Evolutionary conservation across 1,140 invertebrate species (phyloP).

Genomic region (Drosophila kanapiae): DNA sequence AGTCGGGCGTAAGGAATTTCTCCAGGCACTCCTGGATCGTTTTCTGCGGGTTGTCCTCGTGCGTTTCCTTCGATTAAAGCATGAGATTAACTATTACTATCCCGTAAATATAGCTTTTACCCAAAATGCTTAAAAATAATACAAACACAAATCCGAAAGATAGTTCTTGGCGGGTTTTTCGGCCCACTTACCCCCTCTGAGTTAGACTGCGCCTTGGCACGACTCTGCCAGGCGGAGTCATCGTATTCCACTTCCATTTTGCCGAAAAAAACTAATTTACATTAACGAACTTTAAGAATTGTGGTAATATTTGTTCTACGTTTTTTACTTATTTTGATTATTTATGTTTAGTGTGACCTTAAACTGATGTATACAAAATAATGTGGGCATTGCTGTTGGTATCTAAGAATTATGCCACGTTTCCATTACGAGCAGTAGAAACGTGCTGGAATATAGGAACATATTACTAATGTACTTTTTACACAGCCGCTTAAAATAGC

Average conservation of each 20-base stretch:
- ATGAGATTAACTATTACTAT: neutral
- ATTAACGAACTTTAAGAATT: slow-evolving; percentile 30
- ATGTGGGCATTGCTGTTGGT: neutral
- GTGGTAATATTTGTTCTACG: neutral
- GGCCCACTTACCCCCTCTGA: slow-evolving; percentile 66
- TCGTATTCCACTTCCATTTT: slow-evolving; percentile 84
- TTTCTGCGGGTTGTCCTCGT: slow-evolving; percentile 93
- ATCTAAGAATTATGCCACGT: neutral
- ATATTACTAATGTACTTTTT: too few species aligned
- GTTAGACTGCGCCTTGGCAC: slow-evolving; percentile 63
- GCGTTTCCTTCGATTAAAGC: slow-evolving; percentile 85
- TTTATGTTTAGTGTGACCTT: neutral
- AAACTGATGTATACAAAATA: neutral
- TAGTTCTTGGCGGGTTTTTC: neutral
- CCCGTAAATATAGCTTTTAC: too few species aligned
- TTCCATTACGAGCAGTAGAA: neutral
- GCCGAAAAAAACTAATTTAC: slow-evolving; percentile 14
- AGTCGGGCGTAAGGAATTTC: slow-evolving; percentile 96
- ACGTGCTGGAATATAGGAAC: too few species aligned
- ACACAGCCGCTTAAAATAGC: too few species aligned
- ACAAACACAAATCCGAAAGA: neutral
- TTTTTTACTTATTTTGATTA: slow-evolving; percentile 41
- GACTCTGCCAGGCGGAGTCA: slow-evolving; percentile 82
- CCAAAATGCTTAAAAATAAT: neutral
- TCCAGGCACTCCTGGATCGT: slow-evolving; percentile 95